Conservation (phyloP, 1,140 invertebrate genomes). For the Drosophila nigromelanica region DNA sequence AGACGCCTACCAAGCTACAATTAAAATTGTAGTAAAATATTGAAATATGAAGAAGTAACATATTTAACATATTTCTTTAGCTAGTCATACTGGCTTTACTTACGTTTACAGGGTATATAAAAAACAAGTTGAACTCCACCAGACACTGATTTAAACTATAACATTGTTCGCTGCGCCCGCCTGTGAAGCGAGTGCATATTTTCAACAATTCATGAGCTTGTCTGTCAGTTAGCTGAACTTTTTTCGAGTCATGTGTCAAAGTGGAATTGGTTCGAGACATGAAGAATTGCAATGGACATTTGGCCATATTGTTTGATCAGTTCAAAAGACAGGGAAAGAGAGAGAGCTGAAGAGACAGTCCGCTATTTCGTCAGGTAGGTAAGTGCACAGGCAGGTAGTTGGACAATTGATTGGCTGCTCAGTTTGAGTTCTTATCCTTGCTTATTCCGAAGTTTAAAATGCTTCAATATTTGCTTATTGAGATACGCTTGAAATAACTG, state of each 20-base stretch:
- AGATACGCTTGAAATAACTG: slow-evolving; percentile 54
- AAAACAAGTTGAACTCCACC: background rate
- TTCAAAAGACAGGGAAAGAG: background rate
- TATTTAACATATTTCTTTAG: background rate
- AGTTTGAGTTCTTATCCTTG: slow-evolving; percentile 34
- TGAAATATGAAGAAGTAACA: too few relatives aligned
- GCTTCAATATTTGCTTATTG: slow-evolving; percentile 69
- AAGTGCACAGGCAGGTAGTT: background rate
- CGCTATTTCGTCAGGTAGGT: slow-evolving; percentile 1
- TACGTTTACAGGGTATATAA: background rate
- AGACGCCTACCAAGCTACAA: too few relatives aligned
- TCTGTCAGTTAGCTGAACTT: slow-evolving; percentile 26
- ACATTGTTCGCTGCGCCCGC: slow-evolving; percentile 15
- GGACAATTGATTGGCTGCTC: slow-evolving; percentile 39
- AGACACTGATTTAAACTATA: slow-evolving; percentile 22
- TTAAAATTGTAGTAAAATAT: too few relatives aligned
- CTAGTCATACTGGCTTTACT: background rate
- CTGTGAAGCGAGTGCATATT: slow-evolving; percentile 21
- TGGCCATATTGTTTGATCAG: background rate
- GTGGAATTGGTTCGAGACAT: background rate
- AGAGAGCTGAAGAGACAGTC: background rate
- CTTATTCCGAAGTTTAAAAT: slow-evolving; percentile 34
- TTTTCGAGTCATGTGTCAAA: slow-evolving; percentile 11
- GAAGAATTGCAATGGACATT: slow-evolving; percentile 1
- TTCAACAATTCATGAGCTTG: slow-evolving; percentile 64